Evolutionary conservation across 2,888 invertebrate species (phyloP).

Genomic region (Hetaerina titia): DNA sequence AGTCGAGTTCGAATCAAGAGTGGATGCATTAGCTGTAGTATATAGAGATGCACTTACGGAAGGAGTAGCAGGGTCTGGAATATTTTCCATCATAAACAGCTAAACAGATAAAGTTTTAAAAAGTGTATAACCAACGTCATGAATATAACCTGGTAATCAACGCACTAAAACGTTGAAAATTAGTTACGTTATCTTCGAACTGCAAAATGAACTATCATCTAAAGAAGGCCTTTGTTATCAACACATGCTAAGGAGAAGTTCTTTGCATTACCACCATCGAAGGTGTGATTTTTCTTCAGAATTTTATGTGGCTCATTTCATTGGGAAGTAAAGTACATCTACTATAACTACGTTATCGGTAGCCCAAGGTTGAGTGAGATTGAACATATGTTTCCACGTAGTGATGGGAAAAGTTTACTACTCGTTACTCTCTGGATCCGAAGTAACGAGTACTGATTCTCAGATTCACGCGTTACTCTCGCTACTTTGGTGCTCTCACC

Average conservation of each 20-base stretch:
- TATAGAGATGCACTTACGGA: constrained; percentile 49
- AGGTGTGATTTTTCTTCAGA: not conserved
- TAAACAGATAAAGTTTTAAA: not conserved
- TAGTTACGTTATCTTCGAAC: no score
- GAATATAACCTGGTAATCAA: not conserved
- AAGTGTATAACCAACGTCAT: not conserved
- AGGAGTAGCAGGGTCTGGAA: constrained; percentile 42
- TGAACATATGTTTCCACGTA: constrained; percentile 1
- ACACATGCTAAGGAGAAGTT: not conserved
- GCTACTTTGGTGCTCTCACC: no score
- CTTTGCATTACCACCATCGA: not conserved
- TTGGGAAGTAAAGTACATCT: not conserved
- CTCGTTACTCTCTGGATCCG: no score
- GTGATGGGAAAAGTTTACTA: no score
- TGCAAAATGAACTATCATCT: not conserved
- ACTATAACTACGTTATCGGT: not conserved
- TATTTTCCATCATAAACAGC: constrained; percentile 12
- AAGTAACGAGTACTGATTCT: no score
- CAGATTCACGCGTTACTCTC: no score
- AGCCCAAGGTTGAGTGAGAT: not conserved
- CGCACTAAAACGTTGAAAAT: not conserved
- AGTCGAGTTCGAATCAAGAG: not conserved
- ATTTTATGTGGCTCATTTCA: not conserved
- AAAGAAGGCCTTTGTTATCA: not conserved
- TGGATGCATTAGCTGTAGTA: constrained; percentile 38